These are phyloP conservation scores for Corapipo altera DNA, from an alignment of 2,113 vertebrate genomes.

Conservation along the genomic window DNA sequence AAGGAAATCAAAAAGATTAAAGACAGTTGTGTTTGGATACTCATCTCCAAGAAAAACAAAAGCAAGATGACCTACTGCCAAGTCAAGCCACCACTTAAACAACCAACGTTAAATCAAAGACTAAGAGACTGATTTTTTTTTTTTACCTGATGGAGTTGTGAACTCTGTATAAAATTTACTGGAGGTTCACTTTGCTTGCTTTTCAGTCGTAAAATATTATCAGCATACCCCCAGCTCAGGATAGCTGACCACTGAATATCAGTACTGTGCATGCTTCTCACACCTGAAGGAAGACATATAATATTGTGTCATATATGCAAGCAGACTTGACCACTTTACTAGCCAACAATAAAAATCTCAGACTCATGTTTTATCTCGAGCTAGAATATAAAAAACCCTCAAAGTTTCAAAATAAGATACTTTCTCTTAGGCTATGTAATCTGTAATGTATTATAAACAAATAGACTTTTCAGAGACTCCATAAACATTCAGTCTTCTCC, in stretches of 20 bases:
- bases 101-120: not conserved
- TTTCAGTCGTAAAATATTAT: slow-evolving; percentile 94
- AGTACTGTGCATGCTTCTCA: slow-evolving; percentile 97
- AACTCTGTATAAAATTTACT: slow-evolving; percentile 95
- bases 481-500: not conserved
- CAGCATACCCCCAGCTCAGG: slow-evolving; percentile 95
- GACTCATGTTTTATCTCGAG: not conserved
- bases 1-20: not conserved
- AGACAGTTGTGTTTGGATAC: not conserved
- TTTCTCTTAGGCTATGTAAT: not conserved
- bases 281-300: slow-evolving; percentile 73
- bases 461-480: not conserved
- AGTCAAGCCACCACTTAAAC: not conserved
- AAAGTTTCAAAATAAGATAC: not conserved
- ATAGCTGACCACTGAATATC: slow-evolving; percentile 99
- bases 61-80: not conserved
- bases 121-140: not conserved
- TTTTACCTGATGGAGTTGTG: slow-evolving; percentile 90
- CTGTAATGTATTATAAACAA: not conserved
- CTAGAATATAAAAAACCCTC: rapidly evolving
- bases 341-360: not conserved
- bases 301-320: not conserved
- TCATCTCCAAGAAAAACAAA: not conserved
- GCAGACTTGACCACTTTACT: not conserved
- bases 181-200: slow-evolving; percentile 98